Evolutionary conservation across 2,888 invertebrate genomes (phyloP), one percentile per base, ranked within the genome.

Genomic region (Dasypolia templi): DNA sequence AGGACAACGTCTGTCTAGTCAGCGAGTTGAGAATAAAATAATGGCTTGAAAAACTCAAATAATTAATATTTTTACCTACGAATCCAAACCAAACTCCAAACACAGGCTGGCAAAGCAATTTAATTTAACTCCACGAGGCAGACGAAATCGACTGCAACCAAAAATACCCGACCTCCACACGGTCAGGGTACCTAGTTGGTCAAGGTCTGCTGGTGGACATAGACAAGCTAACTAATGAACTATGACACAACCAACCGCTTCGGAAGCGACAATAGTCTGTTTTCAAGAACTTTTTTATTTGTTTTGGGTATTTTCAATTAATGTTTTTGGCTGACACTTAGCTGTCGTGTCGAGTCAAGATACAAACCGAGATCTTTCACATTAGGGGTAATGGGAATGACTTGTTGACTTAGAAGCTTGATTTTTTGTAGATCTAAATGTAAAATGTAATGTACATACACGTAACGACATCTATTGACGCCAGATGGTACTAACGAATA

Each of bases 171-270:
- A 61, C 82, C 86, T 74, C 73, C 53, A 67, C 35, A 39, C 68
- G 68, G 81, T 72, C 83, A 75, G 71, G 79, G 73, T 53, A 14
- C 63, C 35, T 4, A 39, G 42, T 26, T 74, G 71, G 64, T 77
- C 86, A 85, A 85, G 85, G 85, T 67, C 35, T 35, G 3, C 49
- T 63, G 29, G 67, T 76, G 44, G 55, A 77, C 74, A 82, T 82
- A 85, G 71, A 73, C 35, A 53, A 55, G 14, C 14, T 44, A 63
- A 32, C 58, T 65, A n/a, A n/a, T n/a, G n/a, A n/a, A n/a, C n/a
- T 58, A 67, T 68, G 42, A 62, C 53, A 69, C 72, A 59, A 55
- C 35, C 64, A 32, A n/a, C n/a, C n/a, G n/a, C 62, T 65, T 65
- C 17, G 32, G 11, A 77, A 59, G 46, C 12, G 17, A 64, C 29